Percentiles rank a stretch among this genome's conserved stretches.
phyloP scores from a whole-genome alignment of 2,113 vertebrate genomes.

The Nettapus auritus region DNA sequence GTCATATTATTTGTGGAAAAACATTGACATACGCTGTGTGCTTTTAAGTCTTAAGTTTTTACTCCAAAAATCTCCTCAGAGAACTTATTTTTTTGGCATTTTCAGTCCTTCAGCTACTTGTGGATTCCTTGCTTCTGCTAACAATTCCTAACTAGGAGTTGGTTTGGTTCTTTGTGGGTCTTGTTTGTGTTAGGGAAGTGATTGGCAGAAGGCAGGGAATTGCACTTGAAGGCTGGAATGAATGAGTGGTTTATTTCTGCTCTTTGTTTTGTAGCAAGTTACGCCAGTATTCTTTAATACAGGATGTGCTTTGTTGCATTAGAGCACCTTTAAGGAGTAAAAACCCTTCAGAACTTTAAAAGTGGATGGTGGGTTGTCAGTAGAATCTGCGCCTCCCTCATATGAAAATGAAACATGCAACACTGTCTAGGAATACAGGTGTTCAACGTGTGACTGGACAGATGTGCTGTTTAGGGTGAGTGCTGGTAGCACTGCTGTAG shows the following conservation, averaged over 20 bases:
- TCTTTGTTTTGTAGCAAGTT: neutral
- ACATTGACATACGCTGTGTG: accelerated
- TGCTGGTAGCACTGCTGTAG: neutral
- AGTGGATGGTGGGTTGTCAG: neutral
- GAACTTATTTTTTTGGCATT: accelerated
- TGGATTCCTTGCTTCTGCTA: neutral
- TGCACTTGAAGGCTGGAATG: conserved; percentile 32
- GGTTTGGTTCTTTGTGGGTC: neutral
- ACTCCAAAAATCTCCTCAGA: neutral
- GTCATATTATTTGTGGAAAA: neutral
- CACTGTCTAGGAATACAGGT: neutral
- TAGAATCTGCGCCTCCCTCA: neutral
- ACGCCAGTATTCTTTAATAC: neutral
- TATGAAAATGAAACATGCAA: neutral
- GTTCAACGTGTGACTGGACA: neutral
- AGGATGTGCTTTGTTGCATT: neutral
- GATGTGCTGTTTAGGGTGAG: accelerated
- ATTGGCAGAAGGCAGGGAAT: conserved; percentile 34
- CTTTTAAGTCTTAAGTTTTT: neutral
- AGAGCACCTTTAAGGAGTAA: neutral
- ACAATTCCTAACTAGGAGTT: conserved; percentile 62
- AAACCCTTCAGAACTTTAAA: neutral
- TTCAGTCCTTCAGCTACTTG: neutral
- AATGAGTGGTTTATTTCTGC: conserved; percentile 27
- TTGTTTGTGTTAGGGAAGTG: conserved; percentile 35